phyloP scores from a whole-genome alignment of 2,888 invertebrate genomes.

The Sphaerophoria rueppellii region DNA sequence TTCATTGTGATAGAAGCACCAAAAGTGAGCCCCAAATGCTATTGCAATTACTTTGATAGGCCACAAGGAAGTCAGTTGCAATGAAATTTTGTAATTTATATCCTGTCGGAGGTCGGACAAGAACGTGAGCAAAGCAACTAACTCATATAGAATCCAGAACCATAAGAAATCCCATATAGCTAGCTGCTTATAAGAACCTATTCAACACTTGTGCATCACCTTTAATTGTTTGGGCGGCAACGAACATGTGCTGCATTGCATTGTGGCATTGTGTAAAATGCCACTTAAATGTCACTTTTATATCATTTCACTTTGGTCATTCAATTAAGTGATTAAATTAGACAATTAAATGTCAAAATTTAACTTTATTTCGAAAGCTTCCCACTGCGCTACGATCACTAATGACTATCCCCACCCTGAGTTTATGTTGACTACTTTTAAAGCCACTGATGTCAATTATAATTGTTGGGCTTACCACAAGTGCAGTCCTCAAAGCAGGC shows the following conservation, averaged over 20 bases:
- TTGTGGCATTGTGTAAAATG: background rate
- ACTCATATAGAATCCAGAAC: too few relatives aligned
- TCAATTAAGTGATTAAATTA: constrained; percentile 62
- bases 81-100: constrained; percentile 71
- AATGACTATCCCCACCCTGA: background rate
- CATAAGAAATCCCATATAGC: too few relatives aligned
- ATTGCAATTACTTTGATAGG: constrained; percentile 70
- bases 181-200: too few relatives aligned
- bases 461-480: too few relatives aligned
- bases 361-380: constrained; percentile 19
- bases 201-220: background rate
- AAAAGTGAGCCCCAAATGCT: constrained; percentile 46
- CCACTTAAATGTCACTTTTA: constrained; percentile 51
- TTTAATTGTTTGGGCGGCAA: background rate
- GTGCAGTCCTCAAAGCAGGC: too few relatives aligned
- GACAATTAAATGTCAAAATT: constrained; percentile 58
- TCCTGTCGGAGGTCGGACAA: constrained; percentile 49
- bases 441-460: background rate
- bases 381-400: background rate
- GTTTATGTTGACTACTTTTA: constrained; percentile 34
- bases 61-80: constrained; percentile 72
- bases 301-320: constrained; percentile 31
- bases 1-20: constrained; percentile 44
- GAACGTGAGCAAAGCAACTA: constrained; percentile 36
- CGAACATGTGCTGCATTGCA: background rate